These are phyloP conservation scores for Martes martes DNA, from an alignment of 2,113 vertebrate species.

Conservation along the genomic window DNA sequence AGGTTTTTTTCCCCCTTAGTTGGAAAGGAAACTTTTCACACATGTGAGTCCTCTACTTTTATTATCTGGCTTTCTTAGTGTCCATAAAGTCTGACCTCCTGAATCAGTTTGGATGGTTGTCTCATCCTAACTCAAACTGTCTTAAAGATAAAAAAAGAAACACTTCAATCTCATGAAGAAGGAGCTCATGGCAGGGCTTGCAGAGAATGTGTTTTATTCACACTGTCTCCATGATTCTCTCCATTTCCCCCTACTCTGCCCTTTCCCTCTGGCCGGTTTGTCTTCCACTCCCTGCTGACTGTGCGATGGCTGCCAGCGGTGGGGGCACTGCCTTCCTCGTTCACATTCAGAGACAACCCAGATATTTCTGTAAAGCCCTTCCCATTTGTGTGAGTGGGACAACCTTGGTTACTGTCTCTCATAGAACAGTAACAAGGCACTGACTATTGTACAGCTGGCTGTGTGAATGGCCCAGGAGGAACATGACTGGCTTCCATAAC, in stretches of 20 bases:
- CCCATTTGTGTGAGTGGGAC: background rate
- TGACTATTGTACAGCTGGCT: background rate
- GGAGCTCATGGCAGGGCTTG: background rate
- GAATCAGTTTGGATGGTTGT: background rate
- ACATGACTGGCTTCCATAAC: rapidly evolving
- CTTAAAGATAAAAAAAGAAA: background rate
- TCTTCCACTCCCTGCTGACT: background rate
- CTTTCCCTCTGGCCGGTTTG: background rate
- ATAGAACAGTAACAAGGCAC: background rate
- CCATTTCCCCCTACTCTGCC: background rate
- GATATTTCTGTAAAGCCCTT: background rate
- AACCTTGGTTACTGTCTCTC: background rate
- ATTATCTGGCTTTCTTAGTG: background rate
- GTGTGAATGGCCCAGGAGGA: background rate
- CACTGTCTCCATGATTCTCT: background rate
- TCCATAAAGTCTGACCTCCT: background rate
- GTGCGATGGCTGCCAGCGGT: background rate
- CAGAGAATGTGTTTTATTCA: background rate
- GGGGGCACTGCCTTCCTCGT: background rate
- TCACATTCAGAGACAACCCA: background rate
- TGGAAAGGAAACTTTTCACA: background rate
- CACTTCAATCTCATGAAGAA: background rate
- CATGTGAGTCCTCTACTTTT: background rate
- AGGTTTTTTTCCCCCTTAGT: background rate
- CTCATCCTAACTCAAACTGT: background rate